These are phyloP conservation scores for Malaclemys terrapin DNA, from an alignment of 2,113 vertebrate species.

Conservation along the genomic window DNA sequence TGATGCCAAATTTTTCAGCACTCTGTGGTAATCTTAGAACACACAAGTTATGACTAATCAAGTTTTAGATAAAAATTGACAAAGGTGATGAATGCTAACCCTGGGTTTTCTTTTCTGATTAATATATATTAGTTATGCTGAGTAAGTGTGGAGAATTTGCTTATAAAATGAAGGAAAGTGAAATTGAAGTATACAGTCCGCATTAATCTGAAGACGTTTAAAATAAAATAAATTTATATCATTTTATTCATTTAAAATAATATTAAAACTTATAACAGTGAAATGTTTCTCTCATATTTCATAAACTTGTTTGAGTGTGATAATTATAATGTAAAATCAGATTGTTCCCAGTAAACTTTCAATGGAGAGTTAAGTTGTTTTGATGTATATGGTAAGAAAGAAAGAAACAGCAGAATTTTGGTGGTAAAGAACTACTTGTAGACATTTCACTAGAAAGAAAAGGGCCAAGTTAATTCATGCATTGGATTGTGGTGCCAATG, in stretches of 20 bases:
- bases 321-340: neutral
- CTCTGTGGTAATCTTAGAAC: neutral
- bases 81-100: neutral
- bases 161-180: neutral
- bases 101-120: neutral
- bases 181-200: neutral
- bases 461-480: conserved; percentile 31
- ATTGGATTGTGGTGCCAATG: conserved; percentile 5
- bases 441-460: neutral
- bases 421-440: conserved; percentile 27
- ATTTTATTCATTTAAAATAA: conserved; percentile 27
- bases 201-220: neutral
- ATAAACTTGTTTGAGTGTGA: conserved; percentile 1
- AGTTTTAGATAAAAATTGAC: neutral
- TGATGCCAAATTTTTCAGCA: neutral
- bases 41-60: neutral
- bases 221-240: neutral
- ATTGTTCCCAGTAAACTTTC: neutral
- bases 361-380: neutral
- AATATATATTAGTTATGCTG: neutral
- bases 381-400: conserved; percentile 12
- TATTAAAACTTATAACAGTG: conserved; percentile 22
- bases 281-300: conserved; percentile 25
- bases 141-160: neutral
- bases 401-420: conserved; percentile 50